Percentiles rank a stretch among this genome's conserved stretches.
phyloP scores from a whole-genome alignment of 1,140 invertebrate genomes.

The Brevipalpus yothersi region DNA sequence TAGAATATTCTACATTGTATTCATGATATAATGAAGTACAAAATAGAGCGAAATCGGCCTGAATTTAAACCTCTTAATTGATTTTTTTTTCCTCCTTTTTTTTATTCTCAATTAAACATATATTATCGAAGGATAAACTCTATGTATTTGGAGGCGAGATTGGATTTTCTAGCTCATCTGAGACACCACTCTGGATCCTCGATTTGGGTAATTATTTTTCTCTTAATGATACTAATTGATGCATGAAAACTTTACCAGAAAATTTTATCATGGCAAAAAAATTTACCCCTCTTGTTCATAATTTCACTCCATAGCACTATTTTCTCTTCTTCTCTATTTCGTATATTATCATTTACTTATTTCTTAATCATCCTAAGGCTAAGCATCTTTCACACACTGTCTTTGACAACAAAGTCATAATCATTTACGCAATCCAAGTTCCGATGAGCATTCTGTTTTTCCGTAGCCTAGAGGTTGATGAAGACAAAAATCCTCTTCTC shows the following conservation, averaged over 20 bases:
- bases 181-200: slow-evolving; percentile 68
- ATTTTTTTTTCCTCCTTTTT: background rate
- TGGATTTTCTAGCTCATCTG: slow-evolving; percentile 43
- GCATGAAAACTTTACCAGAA: background rate
- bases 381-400: too few species aligned
- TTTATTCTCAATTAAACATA: background rate
- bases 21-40: background rate
- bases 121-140: slow-evolving; percentile 22
- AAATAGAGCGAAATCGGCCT: background rate
- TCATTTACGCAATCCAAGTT: too few species aligned
- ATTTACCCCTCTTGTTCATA: too few species aligned
- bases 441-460: too few species aligned
- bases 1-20: background rate
- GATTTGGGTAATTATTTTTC: slow-evolving; percentile 30
- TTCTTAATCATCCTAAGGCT: too few species aligned
- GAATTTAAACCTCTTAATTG: background rate
- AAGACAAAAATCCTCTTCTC: too few species aligned
- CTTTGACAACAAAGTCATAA: too few species aligned
- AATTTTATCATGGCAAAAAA: background rate
- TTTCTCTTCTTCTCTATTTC: too few species aligned
- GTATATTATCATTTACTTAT: too few species aligned
- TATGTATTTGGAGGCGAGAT: slow-evolving; percentile 74
- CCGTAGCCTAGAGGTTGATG: too few species aligned
- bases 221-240: too few species aligned
- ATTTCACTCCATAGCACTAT: too few species aligned